Conservation (phyloP, 2,797 vertebrate species). For the Novumbra hubbsi region DNA sequence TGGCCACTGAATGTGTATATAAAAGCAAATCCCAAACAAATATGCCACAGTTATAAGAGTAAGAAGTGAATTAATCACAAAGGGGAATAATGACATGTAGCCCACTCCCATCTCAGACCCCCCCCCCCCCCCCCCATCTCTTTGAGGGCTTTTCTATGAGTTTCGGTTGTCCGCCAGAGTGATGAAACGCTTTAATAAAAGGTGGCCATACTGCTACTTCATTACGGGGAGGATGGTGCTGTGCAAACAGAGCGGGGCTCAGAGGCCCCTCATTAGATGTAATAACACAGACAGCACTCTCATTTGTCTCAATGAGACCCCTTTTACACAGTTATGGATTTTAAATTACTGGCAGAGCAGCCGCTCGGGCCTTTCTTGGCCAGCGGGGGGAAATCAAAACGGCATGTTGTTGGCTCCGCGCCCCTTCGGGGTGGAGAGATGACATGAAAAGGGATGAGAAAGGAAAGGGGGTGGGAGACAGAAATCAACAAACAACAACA, state of each 20-base stretch:
- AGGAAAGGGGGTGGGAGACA: background rate
- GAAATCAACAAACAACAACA: background rate
- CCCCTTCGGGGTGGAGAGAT: background rate
- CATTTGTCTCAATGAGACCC: conserved; percentile 16
- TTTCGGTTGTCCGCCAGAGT: conserved; percentile 3
- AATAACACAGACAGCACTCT: conserved; percentile 6
- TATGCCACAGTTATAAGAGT: background rate
- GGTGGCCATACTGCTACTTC: conserved; percentile 17
- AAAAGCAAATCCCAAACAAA: background rate
- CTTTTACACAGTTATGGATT: conserved; percentile 17
- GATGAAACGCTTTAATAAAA: conserved; percentile 20
- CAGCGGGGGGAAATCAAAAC: background rate
- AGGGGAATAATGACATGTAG: background rate
- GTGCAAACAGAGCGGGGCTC: background rate
- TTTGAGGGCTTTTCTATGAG: conserved; percentile 5
- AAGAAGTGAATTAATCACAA: background rate
- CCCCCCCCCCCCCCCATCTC: background rate
- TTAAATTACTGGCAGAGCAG: conserved; percentile 9
- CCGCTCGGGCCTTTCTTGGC: background rate
- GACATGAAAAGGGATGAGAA: background rate
- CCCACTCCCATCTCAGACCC: too few relatives aligned
- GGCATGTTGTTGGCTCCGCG: background rate
- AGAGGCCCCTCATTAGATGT: conserved; percentile 12
- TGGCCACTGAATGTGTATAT: background rate
- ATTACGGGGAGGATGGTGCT: conserved; percentile 11